phyloP scores from a whole-genome alignment of 2,888 invertebrate genomes.

The Tigriopus californicus region DNA sequence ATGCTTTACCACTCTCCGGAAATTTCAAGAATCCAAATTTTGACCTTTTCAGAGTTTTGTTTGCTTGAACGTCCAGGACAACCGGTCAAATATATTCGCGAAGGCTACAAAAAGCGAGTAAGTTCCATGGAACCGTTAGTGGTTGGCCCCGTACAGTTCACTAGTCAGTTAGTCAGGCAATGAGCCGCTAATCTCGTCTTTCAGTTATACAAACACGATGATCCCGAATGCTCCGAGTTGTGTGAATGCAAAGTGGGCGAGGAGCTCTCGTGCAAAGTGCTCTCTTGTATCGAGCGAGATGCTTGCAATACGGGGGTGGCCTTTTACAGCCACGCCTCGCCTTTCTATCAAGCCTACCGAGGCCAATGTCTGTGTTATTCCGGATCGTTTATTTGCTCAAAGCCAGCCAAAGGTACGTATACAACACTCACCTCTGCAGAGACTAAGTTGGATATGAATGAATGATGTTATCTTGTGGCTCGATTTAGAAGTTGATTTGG shows the following conservation, averaged over 20 bases:
- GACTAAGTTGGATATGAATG: too few relatives aligned
- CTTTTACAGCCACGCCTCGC: conserved; percentile 21
- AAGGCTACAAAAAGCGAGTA: conserved; percentile 67
- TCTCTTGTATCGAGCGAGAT: conserved; percentile 51
- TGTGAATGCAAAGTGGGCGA: conserved; percentile 62
- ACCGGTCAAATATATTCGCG: conserved; percentile 48
- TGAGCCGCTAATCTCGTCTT: conserved; percentile 22
- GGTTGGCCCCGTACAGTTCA: too few relatives aligned
- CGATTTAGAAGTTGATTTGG: conserved; percentile 4
- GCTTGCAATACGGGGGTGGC: conserved; percentile 20
- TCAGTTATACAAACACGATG: conserved; percentile 61
- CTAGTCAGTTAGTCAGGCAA: not conserved
- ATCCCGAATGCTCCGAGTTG: conserved; percentile 72
- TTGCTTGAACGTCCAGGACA: conserved; percentile 4
- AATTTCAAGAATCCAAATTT: too few relatives aligned
- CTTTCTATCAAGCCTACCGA: conserved; percentile 20
- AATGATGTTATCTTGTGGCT: too few relatives aligned
- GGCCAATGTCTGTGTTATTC: conserved; percentile 22
- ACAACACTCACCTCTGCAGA: not conserved
- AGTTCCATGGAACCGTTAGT: conserved; percentile 30
- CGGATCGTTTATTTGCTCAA: conserved; percentile 22
- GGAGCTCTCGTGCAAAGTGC: conserved; percentile 60
- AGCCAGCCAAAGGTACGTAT: conserved; percentile 19
- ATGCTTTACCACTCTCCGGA: too few relatives aligned
- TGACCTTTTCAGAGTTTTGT: conserved; percentile 6